A percentile compares a stretch with the other conserved stretches of the same genome.
Evolutionary conservation across 2,113 vertebrate species (phyloP).

Genomic region (Hypomesus transpacificus): DNA sequence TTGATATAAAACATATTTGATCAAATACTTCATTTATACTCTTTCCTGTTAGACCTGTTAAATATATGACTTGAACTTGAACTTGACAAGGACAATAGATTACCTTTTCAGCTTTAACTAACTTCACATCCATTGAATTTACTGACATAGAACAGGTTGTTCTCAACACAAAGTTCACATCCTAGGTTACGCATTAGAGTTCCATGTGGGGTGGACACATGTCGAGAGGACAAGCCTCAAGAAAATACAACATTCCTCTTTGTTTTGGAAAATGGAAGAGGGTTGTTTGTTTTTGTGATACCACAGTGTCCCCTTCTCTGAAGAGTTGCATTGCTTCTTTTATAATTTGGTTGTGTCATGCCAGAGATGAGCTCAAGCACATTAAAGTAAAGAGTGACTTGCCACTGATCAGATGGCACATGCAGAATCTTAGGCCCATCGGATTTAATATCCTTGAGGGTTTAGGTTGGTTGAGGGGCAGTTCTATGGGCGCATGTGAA

Average conservation of each 20-base stretch:
- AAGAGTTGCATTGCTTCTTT: too few relatives aligned
- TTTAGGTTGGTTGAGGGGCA: too few relatives aligned
- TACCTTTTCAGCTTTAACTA: conserved; percentile 36
- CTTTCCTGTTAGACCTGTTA: conserved; percentile 10
- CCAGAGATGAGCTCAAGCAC: too few relatives aligned
- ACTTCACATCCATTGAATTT: conserved; percentile 15
- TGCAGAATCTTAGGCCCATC: too few relatives aligned
- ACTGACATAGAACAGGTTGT: conserved; percentile 18
- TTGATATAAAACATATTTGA: too few relatives aligned
- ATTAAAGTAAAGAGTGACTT: too few relatives aligned
- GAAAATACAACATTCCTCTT: not conserved
- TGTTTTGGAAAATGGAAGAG: not conserved
- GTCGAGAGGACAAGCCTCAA: conserved; percentile 8
- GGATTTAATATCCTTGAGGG: too few relatives aligned
- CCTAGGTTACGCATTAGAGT: conserved; percentile 54
- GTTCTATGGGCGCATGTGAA: too few relatives aligned
- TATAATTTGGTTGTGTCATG: too few relatives aligned
- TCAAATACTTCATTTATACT: too few relatives aligned
- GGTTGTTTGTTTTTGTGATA: not conserved
- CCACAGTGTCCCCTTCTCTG: too few relatives aligned
- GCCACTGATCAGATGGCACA: too few relatives aligned
- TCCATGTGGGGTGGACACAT: not conserved
- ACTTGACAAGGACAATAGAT: conserved; percentile 38
- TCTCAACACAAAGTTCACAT: conserved; percentile 44
- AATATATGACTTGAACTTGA: conserved; percentile 31